Conservation (phyloP, 2,888 invertebrate species). For the Nebria brevicollis region DNA sequence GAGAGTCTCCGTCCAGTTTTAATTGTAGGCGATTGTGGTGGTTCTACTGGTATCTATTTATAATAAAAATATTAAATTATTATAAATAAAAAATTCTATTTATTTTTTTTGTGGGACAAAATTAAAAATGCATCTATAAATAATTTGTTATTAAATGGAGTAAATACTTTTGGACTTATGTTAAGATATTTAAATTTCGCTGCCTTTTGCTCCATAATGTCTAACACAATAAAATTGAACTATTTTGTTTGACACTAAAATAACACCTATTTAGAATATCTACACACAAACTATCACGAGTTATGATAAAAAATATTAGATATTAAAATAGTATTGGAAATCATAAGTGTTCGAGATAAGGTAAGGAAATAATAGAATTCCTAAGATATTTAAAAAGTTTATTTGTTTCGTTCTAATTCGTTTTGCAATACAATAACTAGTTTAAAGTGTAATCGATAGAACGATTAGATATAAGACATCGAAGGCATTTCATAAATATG, state of each 20-base stretch:
- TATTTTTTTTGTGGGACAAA: too few relatives aligned
- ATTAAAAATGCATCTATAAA: background rate
- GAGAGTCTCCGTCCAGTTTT: slow-evolving; percentile 11
- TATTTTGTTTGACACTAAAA: background rate
- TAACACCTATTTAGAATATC: background rate
- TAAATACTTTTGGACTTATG: background rate
- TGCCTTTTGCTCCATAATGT: background rate
- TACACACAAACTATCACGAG: background rate
- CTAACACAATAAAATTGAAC: background rate
- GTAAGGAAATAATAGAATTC: background rate
- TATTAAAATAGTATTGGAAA: background rate
- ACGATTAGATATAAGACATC: too few relatives aligned
- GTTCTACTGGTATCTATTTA: background rate
- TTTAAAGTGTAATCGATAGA: too few relatives aligned
- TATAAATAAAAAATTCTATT: background rate
- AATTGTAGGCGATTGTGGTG: background rate
- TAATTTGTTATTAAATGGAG: background rate
- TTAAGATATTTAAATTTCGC: background rate
- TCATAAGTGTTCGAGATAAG: background rate
- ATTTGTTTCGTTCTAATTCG: background rate
- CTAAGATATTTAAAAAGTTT: background rate
- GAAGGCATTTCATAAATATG: too few relatives aligned
- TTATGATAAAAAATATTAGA: background rate
- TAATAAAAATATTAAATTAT: background rate
- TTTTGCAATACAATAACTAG: too few relatives aligned